Evolutionary conservation across 2,888 invertebrate genomes (phyloP).

Genomic region (Mongoloraphidia duomilia): DNA sequence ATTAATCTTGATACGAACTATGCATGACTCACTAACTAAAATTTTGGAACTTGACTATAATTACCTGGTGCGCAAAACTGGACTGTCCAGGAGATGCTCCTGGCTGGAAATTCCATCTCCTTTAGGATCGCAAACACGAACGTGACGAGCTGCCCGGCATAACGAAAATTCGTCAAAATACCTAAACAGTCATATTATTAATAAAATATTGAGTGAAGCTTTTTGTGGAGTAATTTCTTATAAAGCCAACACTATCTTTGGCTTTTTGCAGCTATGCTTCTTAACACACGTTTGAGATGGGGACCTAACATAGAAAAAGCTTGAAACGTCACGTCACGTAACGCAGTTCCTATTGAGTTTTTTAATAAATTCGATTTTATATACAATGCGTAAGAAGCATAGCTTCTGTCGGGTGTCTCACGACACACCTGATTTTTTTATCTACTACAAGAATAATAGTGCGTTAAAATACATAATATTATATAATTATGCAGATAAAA

Average conservation of each 20-base stretch:
- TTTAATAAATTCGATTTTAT: background rate
- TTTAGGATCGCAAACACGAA: conserved; percentile 40
- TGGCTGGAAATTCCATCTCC: conserved; percentile 45
- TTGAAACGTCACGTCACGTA: too few species aligned
- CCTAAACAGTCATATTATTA: conserved; percentile 23
- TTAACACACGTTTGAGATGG: too few species aligned
- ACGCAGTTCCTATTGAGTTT: background rate
- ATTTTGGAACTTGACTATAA: too few species aligned
- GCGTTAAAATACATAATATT: background rate
- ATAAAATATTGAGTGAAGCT: background rate
- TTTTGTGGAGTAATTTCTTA: background rate
- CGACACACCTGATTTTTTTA: background rate
- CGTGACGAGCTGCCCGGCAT: conserved; percentile 38
- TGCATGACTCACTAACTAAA: too few species aligned
- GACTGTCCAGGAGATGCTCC: conserved; percentile 40
- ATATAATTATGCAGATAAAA: background rate
- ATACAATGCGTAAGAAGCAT: too few species aligned
- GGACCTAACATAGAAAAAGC: too few species aligned
- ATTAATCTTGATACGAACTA: too few species aligned
- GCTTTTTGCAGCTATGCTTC: too few species aligned
- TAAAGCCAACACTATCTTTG: too few species aligned
- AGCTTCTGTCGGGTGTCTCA: too few species aligned
- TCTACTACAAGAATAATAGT: background rate
- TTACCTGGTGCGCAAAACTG: conserved; percentile 37
- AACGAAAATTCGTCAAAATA: conserved; percentile 43